Evolutionary conservation across 2,113 vertebrate genomes (phyloP).

Genomic region (Ptilorrhoa leucosticta): DNA sequence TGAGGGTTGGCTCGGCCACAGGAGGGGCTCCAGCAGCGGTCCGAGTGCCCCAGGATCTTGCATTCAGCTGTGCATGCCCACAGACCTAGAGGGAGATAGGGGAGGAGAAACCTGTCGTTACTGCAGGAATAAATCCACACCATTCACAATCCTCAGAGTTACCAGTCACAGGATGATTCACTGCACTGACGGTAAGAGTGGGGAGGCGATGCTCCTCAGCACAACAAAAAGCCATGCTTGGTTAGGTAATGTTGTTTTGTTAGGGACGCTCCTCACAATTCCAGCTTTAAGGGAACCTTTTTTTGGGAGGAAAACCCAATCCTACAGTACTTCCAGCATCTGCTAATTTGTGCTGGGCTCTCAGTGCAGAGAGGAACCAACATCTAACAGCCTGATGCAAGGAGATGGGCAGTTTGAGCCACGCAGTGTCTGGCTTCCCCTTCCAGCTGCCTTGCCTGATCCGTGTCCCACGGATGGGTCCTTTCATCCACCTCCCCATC

Average conservation of each 20-base stretch:
- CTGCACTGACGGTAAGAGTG: accelerated
- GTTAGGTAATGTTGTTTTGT: background rate
- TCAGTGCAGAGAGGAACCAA: background rate
- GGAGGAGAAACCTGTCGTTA: background rate
- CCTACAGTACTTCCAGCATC: background rate
- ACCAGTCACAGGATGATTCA: background rate
- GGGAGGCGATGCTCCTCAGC: background rate
- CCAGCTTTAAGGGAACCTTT: background rate
- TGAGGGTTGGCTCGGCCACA: constrained; percentile 79
- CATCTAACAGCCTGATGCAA: background rate
- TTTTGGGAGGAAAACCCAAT: background rate
- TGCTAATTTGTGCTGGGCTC: background rate
- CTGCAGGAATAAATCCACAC: background rate
- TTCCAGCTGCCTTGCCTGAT: background rate
- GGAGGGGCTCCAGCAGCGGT: constrained; percentile 96
- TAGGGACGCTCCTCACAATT: background rate
- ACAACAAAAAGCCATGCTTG: background rate
- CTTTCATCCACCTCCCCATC: background rate
- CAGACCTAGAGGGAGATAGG: constrained; percentile 73
- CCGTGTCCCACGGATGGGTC: background rate
- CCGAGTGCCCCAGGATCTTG: constrained; percentile 93
- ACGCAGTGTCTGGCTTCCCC: background rate
- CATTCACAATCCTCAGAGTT: background rate
- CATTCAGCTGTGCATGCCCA: constrained; percentile 97
- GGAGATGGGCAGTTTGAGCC: background rate